Conservation (phyloP, 2,888 invertebrate genomes). For the Ypsolopha scabrella region DNA sequence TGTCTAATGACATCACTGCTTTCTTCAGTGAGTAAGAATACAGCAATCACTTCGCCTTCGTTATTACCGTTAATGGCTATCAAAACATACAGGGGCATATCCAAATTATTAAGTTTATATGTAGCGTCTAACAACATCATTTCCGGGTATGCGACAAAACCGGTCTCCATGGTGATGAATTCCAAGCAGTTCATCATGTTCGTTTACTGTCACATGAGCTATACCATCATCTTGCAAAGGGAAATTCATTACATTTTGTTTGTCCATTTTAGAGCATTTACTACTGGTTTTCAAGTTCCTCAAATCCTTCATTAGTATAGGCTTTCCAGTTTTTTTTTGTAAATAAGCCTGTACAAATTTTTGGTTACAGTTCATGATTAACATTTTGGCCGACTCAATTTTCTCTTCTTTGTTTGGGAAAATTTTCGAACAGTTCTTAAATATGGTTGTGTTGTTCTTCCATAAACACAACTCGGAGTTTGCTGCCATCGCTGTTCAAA, state of each 20-base stretch:
- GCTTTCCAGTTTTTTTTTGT: conserved; percentile 3
- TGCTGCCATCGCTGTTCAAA: neutral
- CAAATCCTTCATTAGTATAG: neutral
- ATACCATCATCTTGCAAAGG: neutral
- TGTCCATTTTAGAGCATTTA: neutral
- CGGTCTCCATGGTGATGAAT: neutral
- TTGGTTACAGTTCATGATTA: neutral
- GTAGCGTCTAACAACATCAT: neutral
- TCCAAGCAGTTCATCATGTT: neutral
- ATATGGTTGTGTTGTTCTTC: conserved; percentile 2
- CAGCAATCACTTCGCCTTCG: conserved; percentile 5
- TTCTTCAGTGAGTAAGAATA: conserved; percentile 5
- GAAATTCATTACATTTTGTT: neutral
- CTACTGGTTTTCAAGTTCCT: neutral
- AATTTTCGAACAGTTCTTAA: neutral
- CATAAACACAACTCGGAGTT: conserved; percentile 1
- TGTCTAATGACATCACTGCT: conserved; percentile 4
- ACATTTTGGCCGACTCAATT: neutral
- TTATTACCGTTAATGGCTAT: conserved; percentile 5
- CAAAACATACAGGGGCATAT: conserved; percentile 6
- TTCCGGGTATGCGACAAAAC: conserved; percentile 2
- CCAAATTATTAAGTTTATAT: conserved; percentile 5
- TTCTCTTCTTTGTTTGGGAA: conserved; percentile 2
- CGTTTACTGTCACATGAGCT: neutral
- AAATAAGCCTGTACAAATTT: neutral